These are phyloP conservation scores for Neogale vison DNA, from an alignment of 2,113 vertebrate genomes.

Conservation along the genomic window DNA sequence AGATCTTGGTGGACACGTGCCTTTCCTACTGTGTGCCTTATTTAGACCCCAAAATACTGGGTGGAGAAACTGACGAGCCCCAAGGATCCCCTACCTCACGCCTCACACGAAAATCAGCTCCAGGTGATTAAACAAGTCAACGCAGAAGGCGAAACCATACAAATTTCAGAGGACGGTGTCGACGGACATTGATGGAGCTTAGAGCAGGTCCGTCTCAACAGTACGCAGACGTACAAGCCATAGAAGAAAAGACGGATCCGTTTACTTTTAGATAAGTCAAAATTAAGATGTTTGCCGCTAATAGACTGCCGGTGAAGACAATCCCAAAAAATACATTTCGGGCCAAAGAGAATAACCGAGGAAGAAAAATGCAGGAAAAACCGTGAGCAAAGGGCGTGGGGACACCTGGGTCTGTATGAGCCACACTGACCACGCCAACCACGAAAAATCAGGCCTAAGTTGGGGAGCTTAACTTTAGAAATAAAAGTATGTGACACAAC, in stretches of 20 bases:
- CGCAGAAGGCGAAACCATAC: background rate
- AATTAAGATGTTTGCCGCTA: background rate
- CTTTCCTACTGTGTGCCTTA: too few relatives aligned
- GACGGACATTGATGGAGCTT: background rate
- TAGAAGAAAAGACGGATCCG: background rate
- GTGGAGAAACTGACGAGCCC: background rate
- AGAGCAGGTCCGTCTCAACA: background rate
- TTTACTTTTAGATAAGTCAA: background rate
- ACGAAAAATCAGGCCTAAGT: background rate
- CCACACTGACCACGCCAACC: background rate
- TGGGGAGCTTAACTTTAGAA: background rate
- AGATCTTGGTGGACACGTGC: rapidly evolving
- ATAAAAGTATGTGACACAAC: background rate
- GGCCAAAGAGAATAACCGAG: background rate
- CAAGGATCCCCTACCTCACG: background rate
- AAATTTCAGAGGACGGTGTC: background rate
- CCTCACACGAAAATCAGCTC: background rate
- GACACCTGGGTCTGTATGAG: background rate
- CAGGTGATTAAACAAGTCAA: background rate
- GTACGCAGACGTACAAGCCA: background rate
- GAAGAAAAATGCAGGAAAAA: background rate
- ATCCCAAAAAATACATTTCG: background rate
- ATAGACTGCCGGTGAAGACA: background rate
- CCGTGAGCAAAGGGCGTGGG: rapidly evolving
- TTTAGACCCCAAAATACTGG: background rate